phyloP scores from a whole-genome alignment of 2,113 vertebrate species.

The Sapajus apella region DNA sequence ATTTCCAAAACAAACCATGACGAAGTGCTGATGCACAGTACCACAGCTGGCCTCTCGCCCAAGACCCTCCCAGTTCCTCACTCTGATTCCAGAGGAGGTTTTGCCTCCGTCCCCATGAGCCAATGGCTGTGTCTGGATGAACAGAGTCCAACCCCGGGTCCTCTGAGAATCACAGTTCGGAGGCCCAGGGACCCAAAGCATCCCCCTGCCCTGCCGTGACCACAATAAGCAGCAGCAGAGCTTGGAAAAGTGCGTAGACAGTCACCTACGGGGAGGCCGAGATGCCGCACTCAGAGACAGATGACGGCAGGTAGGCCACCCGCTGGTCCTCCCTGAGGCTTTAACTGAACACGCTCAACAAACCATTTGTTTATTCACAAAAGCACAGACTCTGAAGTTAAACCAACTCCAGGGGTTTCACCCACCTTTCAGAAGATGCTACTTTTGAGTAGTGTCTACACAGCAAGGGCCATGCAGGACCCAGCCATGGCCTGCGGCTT shows the following conservation, averaged over 20 bases:
- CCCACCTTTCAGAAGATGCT: not conserved
- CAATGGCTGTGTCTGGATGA: not conserved
- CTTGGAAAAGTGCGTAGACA: not conserved
- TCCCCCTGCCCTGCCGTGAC: not conserved
- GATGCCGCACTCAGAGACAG: not conserved
- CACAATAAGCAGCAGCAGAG: not conserved
- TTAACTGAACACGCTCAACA: not conserved
- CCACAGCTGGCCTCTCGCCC: not conserved
- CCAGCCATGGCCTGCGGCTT: accelerated
- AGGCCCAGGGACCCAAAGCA: not conserved
- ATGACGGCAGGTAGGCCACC: too few relatives aligned
- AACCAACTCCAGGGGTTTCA: not conserved
- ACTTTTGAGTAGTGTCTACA: not conserved
- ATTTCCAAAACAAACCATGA: not conserved
- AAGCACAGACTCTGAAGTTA: not conserved
- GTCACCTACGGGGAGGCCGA: not conserved
- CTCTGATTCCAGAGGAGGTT: not conserved
- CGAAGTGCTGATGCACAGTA: accelerated
- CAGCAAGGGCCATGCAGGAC: not conserved
- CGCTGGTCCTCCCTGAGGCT: not conserved
- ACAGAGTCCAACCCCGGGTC: not conserved
- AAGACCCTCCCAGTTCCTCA: not conserved
- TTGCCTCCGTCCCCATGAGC: not conserved
- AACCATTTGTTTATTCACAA: not conserved
- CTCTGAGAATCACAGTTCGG: not conserved